Evolutionary conservation across 2,888 invertebrate species (phyloP).

Genomic region (Flabesymbios commensalis): DNA sequence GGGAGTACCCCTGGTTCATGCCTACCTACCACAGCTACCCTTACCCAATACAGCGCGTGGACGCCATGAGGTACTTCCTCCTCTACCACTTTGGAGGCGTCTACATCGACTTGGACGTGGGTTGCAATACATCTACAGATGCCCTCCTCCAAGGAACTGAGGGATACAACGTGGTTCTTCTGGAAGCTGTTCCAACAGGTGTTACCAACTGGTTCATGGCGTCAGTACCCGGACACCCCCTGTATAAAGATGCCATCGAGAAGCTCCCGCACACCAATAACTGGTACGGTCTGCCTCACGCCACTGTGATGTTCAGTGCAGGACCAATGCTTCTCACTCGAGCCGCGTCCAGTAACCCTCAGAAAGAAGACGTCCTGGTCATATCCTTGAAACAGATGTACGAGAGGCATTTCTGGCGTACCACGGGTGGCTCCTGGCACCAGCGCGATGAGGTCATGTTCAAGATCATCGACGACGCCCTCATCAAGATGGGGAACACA

Average conservation of each 20-base stretch:
- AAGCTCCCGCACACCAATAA: not conserved
- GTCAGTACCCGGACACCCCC: not conserved
- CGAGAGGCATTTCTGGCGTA: no score
- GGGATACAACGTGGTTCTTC: conserved; percentile 14
- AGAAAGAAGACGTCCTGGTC: no score
- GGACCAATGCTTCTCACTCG: conserved; percentile 25
- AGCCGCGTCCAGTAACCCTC: no score
- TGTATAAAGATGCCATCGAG: not conserved
- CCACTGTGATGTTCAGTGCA: conserved; percentile 24
- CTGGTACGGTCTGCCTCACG: conserved; percentile 16
- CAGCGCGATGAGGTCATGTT: no score
- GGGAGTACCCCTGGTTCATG: conserved; percentile 28
- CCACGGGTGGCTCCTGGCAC: no score
- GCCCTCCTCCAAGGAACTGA: not conserved
- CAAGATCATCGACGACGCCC: no score
- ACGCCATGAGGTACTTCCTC: conserved; percentile 27
- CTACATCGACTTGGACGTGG: conserved; percentile 30
- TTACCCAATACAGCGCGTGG: conserved; percentile 27
- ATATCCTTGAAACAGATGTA: no score
- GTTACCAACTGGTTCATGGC: conserved; percentile 25
- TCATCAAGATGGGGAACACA: no score
- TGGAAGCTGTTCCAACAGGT: conserved; percentile 20
- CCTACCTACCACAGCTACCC: conserved; percentile 22
- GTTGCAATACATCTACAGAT: conserved; percentile 1
- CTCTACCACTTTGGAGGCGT: conserved; percentile 30